These are phyloP conservation scores for Parambassis ranga DNA, from an alignment of 2,797 vertebrate genomes.

Conservation along the genomic window DNA sequence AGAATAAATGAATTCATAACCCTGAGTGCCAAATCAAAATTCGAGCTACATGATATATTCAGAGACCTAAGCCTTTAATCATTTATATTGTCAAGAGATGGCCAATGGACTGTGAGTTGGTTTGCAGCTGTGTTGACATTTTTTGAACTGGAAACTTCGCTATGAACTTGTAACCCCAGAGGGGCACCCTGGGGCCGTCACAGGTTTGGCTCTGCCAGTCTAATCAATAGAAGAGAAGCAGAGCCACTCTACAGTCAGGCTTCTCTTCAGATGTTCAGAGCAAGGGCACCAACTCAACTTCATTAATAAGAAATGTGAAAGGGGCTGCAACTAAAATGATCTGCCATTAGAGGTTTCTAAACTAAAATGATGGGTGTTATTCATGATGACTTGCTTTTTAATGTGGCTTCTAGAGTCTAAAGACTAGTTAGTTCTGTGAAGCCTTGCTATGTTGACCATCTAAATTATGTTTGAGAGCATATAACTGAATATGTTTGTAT, in stretches of 20 bases:
- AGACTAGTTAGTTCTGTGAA: no score
- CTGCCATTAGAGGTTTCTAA: background rate
- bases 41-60: slow-evolving; percentile 29
- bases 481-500: no score
- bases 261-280: background rate
- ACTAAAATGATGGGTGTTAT: background rate
- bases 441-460: no score
- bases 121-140: slow-evolving; percentile 18
- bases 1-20: slow-evolving; percentile 15
- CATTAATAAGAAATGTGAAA: background rate
- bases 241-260: background rate
- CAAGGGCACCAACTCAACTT: background rate
- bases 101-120: slow-evolving; percentile 19
- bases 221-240: slow-evolving; percentile 14
- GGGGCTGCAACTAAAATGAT: background rate
- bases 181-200: background rate
- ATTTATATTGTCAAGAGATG: slow-evolving; percentile 32
- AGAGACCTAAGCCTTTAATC: slow-evolving; percentile 26
- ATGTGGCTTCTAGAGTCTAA: background rate
- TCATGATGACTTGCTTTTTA: background rate
- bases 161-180: slow-evolving; percentile 17
- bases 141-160: slow-evolving; percentile 27
- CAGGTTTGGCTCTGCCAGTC: background rate
- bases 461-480: no score
- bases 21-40: slow-evolving; percentile 30